Evolutionary conservation across 2,888 invertebrate species (phyloP).

Genomic region (Parelbella ahira): DNA sequence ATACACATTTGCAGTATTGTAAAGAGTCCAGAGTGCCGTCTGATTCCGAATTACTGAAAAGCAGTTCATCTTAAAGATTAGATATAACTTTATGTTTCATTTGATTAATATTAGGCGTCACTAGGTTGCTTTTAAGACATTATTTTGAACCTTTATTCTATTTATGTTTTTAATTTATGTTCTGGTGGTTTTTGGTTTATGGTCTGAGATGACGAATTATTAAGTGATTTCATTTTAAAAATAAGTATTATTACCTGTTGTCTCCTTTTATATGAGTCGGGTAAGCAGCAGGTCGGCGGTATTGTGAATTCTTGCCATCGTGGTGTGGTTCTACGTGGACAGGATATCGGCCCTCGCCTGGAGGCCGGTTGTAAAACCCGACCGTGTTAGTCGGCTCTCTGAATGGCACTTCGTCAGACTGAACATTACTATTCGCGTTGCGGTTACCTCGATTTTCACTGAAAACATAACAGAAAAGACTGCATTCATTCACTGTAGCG

Average conservation of each 20-base stretch:
- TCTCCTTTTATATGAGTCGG: neutral
- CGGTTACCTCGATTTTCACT: slow-evolving; percentile 14
- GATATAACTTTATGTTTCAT: slow-evolving; percentile 7
- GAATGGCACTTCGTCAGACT: slow-evolving; percentile 51
- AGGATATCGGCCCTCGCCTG: slow-evolving; percentile 50
- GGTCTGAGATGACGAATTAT: no score
- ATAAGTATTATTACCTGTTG: slow-evolving; percentile 15
- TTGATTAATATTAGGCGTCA: no score
- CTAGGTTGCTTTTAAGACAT: no score
- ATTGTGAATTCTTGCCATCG: neutral
- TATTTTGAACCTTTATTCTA: no score
- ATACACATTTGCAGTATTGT: slow-evolving; percentile 59
- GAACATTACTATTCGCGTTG: slow-evolving; percentile 29
- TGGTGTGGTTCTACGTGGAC: slow-evolving; percentile 41
- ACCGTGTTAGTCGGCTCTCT: slow-evolving; percentile 48
- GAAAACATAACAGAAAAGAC: slow-evolving; percentile 1
- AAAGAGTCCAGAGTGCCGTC: slow-evolving; percentile 57
- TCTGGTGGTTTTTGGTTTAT: no score
- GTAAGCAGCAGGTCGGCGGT: slow-evolving; percentile 7
- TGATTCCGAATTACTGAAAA: slow-evolving; percentile 13
- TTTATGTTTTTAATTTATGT: no score
- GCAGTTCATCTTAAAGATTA: no score
- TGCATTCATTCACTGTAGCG: no score
- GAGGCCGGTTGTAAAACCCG: slow-evolving; percentile 64
- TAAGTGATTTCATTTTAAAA: no score